Evolutionary conservation across 2,888 invertebrate species (phyloP).

Genomic region (Idaea aversata): DNA sequence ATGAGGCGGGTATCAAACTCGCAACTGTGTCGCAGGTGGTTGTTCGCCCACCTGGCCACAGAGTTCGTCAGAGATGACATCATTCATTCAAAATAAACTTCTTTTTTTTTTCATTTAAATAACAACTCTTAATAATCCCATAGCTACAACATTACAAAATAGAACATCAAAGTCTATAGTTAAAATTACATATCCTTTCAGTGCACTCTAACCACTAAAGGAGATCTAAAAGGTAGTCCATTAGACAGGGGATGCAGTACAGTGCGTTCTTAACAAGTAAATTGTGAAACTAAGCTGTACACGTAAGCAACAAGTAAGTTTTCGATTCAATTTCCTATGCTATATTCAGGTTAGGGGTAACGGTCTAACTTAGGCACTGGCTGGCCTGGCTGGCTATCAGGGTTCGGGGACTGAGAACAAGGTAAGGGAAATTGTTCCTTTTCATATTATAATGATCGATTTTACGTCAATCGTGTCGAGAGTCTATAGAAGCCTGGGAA

Average conservation of each 20-base stretch:
- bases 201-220: not conserved
- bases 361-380: slow-evolving; percentile 43
- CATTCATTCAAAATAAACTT: too few relatives aligned
- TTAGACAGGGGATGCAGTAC: not conserved
- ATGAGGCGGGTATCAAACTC: too few relatives aligned
- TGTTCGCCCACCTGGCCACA: too few relatives aligned
- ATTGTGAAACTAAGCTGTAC: slow-evolving; percentile 9
- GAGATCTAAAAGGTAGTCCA: not conserved
- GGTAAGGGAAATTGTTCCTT: not conserved
- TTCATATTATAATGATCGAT: not conserved
- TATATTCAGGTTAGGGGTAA: slow-evolving; percentile 44
- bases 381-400: slow-evolving; percentile 10
- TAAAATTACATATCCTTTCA: not conserved
- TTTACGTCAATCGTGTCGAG: not conserved
- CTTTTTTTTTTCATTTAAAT: too few relatives aligned
- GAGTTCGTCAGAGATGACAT: too few relatives aligned
- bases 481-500: too few relatives aligned
- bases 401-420: not conserved
- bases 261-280: slow-evolving; percentile 11
- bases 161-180: slow-evolving; percentile 15
- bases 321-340: slow-evolving; percentile 55
- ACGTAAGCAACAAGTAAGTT: slow-evolving; percentile 34
- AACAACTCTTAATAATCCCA: too few relatives aligned
- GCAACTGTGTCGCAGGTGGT: too few relatives aligned
- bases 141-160: too few relatives aligned